Base-by-base conservation (phyloP, 2,888 invertebrate species). In the Melanchra persicariae region DNA sequence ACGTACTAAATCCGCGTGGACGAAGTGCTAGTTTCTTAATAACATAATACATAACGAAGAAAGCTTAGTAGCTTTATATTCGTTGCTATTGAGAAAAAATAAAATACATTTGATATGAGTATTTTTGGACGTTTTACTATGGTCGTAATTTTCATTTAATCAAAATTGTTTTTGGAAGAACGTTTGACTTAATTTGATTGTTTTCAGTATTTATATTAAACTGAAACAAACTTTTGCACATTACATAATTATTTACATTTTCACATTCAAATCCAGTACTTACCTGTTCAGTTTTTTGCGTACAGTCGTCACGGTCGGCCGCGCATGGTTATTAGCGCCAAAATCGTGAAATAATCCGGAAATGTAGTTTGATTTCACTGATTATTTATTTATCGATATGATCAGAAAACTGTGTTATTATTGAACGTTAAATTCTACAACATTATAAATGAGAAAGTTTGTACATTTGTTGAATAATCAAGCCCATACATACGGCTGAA, bases 291-390 rank as follows among this genome's bases (percentile, higher is more conserved):
- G 10, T 7, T 51, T 30, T 47, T n/a, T 40, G 24, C 26, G 17
- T 19, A 22, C 12, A 24, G 9, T 30, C 37, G n/a, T 45, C 30
- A n/a, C 17, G 19, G 51, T 67, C 24, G 24, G 34, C 7, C 17
- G 24, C 34, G 2, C 45, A 17, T 17, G 10, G 9, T 49, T 15
- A 59, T 43, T 19, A 61, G 15, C 47, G n/a, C n/a, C 5, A 10
- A 62, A 58, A 45, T 70, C 15, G 19, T 0, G 19, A 37, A 54
- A 59, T 54, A 40, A 60, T 54, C 19, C 22, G 15, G 19, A 43
- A 70, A 57, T 2, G 1, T 24, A 45, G 10, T 37, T 70, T 15
- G 2, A 52, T 58, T 52, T 63, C 17, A 58, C 51, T 26, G 2
- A 45, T 34, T 57, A 57, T 57, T 43, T n/a, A n/a, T n/a, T 43